phyloP scores from a whole-genome alignment of 2,888 invertebrate species.

The Drosophila mettleri region DNA sequence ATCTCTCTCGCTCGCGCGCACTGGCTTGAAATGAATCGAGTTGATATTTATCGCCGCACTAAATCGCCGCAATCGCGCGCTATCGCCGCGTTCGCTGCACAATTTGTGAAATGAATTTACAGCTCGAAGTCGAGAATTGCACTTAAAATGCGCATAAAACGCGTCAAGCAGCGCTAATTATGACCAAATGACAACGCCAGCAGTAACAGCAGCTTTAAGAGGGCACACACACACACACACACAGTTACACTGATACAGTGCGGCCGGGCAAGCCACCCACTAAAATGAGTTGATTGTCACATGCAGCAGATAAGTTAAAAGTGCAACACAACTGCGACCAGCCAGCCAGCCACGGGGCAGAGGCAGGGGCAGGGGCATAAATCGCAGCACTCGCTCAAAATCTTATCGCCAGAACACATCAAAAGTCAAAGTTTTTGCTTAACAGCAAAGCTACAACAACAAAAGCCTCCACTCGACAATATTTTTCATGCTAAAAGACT shows the following conservation, averaged over 20 bases:
- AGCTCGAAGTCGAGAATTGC: conserved; percentile 52
- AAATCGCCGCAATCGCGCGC: conserved; percentile 55
- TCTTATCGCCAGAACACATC: conserved; percentile 72
- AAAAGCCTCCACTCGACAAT: conserved; percentile 61
- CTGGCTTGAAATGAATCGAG: conserved; percentile 39
- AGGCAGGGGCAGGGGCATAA: conserved; percentile 58
- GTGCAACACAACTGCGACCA: conserved; percentile 37
- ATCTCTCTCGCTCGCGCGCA: not conserved
- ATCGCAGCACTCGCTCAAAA: conserved; percentile 74
- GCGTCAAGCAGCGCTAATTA: conserved; percentile 69
- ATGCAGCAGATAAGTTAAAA: conserved; percentile 76
- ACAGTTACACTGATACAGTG: not conserved
- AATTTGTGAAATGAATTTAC: conserved; percentile 82
- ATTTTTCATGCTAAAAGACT: conserved; percentile 79
- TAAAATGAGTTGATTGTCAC: conserved; percentile 81
- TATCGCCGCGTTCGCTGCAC: conserved; percentile 50
- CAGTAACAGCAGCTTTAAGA: conserved; percentile 13
- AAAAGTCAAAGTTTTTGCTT: conserved; percentile 62
- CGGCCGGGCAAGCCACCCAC: conserved; percentile 42
- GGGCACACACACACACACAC: conserved; percentile 5
- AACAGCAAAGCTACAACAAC: conserved; percentile 44
- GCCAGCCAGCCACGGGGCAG: too few relatives aligned
- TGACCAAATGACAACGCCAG: conserved; percentile 51
- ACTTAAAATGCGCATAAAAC: conserved; percentile 73
- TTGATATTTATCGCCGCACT: conserved; percentile 61